Evolutionary conservation across 2,888 invertebrate genomes (phyloP), one percentile per base, ranked within the genome.

Genomic region (Bombylius discolor): DNA sequence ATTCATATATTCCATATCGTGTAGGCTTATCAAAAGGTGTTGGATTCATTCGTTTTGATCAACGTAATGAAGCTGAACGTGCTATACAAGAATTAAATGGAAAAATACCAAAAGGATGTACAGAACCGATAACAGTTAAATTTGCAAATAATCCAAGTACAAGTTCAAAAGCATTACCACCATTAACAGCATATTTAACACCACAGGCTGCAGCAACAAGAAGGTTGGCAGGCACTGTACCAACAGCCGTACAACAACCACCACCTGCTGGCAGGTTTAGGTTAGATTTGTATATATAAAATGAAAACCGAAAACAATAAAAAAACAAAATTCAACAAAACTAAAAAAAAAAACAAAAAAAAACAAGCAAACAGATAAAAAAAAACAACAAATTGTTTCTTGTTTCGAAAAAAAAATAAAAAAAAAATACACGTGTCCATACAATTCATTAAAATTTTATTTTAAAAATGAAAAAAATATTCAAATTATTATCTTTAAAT

Each of bases 61-160:
- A 91, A 76, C 84, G 92, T 66, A 81, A 84, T 66, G 93, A 94
- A 73, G 94, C 94, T 53, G 93, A 94, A 72, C 80, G 87, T 56
- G 93, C 93, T 59, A 94, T 94, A 68, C 86, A 89, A 73, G 89
- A 91, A 75, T 76, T 94, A 68, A 91, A 94, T 76, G 91, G 92
- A 61, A 88, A 88, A 66, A 85, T 89, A 70, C 93, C 93, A 39
- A 87, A 90, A 69, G 89, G 89, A 60, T 87, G 87, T 56, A 81
- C 86, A 62, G 93, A 93, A 74, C 90, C 91, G 58, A 89, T 93
- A 70, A 92, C 92, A 62, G 93, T 93, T 67, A 94, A 94, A 78
- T 94, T 93, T 75, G 93, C 93, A 65, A 93, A 94, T 78, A 92
- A 91, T 73, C 93, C 93, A 60, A 87, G 86, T 80, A 87, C 85